Base-by-base conservation (phyloP, 2,888 invertebrate species). In the Netelia inedita region DNA sequence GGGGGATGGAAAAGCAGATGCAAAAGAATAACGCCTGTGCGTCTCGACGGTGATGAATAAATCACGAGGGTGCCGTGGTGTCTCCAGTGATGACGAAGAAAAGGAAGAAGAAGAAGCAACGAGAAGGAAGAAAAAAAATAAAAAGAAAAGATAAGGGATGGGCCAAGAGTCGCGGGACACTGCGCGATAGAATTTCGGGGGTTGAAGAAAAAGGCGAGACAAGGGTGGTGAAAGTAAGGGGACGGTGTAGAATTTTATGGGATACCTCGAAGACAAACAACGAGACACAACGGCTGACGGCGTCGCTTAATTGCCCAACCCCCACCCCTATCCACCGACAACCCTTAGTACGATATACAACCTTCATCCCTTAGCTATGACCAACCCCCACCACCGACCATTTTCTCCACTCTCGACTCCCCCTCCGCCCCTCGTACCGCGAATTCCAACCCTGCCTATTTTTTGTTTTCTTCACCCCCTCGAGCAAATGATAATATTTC, bases 231-330 rank as follows among this genome's bases (percentile, higher is more conserved):
- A 55, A 72, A 16, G 65, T 71, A 73, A 78, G 78, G 83, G 83
- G 73, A 16, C 10, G 66, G 72, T 79, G 84, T 83, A 86, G 89
- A 88, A 89, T 89, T 90, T 90, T 91, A 91, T 90, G 91, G 91
- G 91, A 87, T 90, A 91, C 88, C 91, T 89, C 89, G 90, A 91
- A 91, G 91, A 91, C 90, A 91, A 91, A 91, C 91, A 91, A 89
- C 91, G 91, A 90, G 91, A 91, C 91, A 90, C 91, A 91, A 91
- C 90, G 90, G 88, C 89, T 91, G 91, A 91, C 90, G 91, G 91
- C 91, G 89, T 90, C 91, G 90, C 89, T 91, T 91, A 91, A 91
- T 91, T 91, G 91, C 91, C 91, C 89, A 87, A 87, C 82, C 83
- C 53, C 85, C 35, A 35, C 82, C 66, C 84, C 84, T 84, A 85